Base-by-base conservation (phyloP, 1,140 invertebrate species). In the Macrobrachium rosenbergii region DNA sequence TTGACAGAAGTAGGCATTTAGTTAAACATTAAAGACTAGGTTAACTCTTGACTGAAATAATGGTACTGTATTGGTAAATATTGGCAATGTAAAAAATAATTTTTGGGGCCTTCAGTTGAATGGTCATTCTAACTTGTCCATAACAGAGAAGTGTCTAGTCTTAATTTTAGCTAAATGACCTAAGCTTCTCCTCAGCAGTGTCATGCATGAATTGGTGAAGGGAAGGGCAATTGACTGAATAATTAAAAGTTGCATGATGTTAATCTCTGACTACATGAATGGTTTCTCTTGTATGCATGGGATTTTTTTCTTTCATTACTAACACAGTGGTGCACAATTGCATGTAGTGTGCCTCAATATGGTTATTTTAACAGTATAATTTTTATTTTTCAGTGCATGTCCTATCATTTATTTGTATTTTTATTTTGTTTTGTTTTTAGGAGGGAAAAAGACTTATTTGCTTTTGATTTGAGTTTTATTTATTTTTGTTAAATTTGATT, bases 121-220 rank as follows among this genome's bases (percentile, higher is more conserved):
- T 52, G 52, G 7, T 52, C 52, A 52, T 2, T 52, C 52, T 52
- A 52, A 52, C 52, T 52, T 52, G 12, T 52, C 52, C 52, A 52
- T 52, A 52, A 52, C 52, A 5, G 12, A 12, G 12, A 52, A 10
- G 12, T 52, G 52, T 12, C 7, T 52, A 52, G 52, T 52, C 52
- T 8, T 52, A 10, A 52, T 2, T 52, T 52, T 52, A 52, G 52
- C 52, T 52, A 52, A 52, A 52, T 52, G 52, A 52, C 52, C 59
- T 45, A 16, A n/a, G 21, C 63, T 81, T 81, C 79, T 67, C 79
- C 45, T 63, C 12, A 64, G 62, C 79, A 69, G n/a, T 28, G n/a
- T 82, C 82, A 83, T 83, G 82, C 72, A 76, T 58, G 37, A 58
- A 60, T 83, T 83, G 82, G 82, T 83, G 23, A 83, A 62, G 82